These are phyloP conservation scores for Eucidaris tribuloides DNA, from an alignment of 35 echinoderm and acorn worm species.

Conservation along the genomic window DNA sequence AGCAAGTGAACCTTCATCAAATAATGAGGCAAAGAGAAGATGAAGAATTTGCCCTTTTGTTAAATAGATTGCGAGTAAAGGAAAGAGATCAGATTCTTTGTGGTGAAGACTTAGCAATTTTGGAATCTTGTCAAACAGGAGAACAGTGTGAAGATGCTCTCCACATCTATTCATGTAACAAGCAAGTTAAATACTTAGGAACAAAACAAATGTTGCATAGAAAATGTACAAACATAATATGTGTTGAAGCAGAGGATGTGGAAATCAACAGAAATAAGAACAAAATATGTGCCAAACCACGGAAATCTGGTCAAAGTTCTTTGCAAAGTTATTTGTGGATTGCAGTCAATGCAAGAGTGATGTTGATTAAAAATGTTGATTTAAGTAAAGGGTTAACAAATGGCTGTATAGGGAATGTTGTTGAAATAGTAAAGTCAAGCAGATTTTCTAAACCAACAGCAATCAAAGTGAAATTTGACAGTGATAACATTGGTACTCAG, in stretches of 20 bases:
- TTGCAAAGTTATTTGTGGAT: conserved; percentile 11
- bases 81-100: background rate
- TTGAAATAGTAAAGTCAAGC: conserved; percentile 6
- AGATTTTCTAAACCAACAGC: background rate
- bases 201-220: conserved; percentile 10
- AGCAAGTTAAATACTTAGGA: conserved; percentile 31
- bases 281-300: background rate
- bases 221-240: conserved; percentile 26
- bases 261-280: background rate
- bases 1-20: conserved; percentile 28
- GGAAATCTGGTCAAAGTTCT: background rate
- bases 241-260: conserved; percentile 18
- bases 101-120: conserved; percentile 17
- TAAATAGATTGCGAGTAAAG: conserved; percentile 63
- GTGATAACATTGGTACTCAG: conserved; percentile 4
- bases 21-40: conserved; percentile 93
- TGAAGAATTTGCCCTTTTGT: conserved; percentile 44
- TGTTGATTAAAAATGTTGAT: conserved; percentile 53
- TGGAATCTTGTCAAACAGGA: conserved; percentile 20
- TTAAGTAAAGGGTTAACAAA: conserved; percentile 28
- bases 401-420: conserved; percentile 28
- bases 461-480: conserved; percentile 33
- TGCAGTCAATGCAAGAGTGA: conserved; percentile 34
- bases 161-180: conserved; percentile 58
- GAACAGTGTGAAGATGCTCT: conserved; percentile 32